phyloP scores from a whole-genome alignment of 2,888 invertebrate species.

The Plebejus argus region DNA sequence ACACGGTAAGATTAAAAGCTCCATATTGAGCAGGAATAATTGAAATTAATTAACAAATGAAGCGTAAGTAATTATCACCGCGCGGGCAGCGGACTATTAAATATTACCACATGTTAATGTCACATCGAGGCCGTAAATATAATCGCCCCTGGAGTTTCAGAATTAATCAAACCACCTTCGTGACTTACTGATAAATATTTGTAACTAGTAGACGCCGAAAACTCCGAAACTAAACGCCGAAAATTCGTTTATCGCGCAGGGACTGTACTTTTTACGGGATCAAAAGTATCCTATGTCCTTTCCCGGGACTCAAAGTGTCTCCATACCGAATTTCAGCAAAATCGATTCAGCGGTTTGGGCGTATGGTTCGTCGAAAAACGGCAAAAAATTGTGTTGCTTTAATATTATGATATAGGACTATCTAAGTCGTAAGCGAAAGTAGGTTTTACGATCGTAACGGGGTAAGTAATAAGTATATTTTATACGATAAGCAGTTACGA shows the following conservation, averaged over 20 bases:
- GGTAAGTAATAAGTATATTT: slow-evolving; percentile 6
- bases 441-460: neutral
- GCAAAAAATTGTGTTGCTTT: neutral
- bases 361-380: neutral
- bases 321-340: no score
- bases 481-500: neutral
- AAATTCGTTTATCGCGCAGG: no score
- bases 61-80: neutral
- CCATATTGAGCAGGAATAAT: neutral
- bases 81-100: neutral
- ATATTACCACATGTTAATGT: neutral
- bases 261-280: no score
- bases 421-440: neutral
- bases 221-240: no score
- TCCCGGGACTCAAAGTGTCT: no score
- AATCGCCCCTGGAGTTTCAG: neutral
- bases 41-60: neutral
- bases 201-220: neutral
- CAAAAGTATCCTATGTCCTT: no score
- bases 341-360: no score
- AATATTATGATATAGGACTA: neutral
- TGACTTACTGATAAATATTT: neutral
- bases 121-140: neutral
- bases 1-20: neutral
- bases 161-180: neutral